Evolutionary conservation across 2,888 invertebrate genomes (phyloP).

Genomic region (Pharmacophagus antenor): DNA sequence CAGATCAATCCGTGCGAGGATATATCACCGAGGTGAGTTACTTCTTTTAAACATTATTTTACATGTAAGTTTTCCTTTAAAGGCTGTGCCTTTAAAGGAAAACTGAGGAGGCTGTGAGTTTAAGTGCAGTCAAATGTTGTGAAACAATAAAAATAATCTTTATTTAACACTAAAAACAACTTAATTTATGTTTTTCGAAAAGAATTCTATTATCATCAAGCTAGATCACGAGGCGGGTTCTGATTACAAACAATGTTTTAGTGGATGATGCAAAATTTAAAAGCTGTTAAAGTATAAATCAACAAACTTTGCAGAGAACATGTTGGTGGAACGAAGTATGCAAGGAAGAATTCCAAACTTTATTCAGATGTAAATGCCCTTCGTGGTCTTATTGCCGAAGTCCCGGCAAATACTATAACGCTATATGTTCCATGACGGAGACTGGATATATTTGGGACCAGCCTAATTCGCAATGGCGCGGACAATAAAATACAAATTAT

Average conservation of each 20-base stretch:
- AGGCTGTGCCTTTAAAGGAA: background rate
- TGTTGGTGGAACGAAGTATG: slow-evolving; percentile 97
- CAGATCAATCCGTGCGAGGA: slow-evolving; percentile 89
- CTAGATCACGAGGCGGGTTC: no score
- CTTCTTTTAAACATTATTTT: background rate
- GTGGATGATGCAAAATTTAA: background rate
- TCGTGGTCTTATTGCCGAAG: slow-evolving; percentile 93
- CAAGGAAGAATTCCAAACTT: slow-evolving; percentile 93
- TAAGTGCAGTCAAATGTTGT: no score
- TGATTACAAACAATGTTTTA: background rate
- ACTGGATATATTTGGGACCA: slow-evolving; percentile 96
- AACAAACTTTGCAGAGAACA: slow-evolving; percentile 83
- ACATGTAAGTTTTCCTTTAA: no score
- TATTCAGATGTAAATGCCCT: slow-evolving; percentile 93
- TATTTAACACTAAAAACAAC: no score
- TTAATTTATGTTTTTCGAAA: no score
- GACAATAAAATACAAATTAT: slow-evolving; percentile 48
- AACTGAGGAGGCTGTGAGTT: background rate
- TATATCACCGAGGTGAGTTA: slow-evolving; percentile 89
- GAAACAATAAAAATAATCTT: no score
- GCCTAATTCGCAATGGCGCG: slow-evolving; percentile 79
- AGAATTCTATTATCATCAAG: no score
- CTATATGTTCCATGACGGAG: slow-evolving; percentile 93
- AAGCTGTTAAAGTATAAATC: background rate
- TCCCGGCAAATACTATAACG: slow-evolving; percentile 94